phyloP scores from a whole-genome alignment of 2,888 invertebrate species.

The Cremastinae sp. region DNA sequence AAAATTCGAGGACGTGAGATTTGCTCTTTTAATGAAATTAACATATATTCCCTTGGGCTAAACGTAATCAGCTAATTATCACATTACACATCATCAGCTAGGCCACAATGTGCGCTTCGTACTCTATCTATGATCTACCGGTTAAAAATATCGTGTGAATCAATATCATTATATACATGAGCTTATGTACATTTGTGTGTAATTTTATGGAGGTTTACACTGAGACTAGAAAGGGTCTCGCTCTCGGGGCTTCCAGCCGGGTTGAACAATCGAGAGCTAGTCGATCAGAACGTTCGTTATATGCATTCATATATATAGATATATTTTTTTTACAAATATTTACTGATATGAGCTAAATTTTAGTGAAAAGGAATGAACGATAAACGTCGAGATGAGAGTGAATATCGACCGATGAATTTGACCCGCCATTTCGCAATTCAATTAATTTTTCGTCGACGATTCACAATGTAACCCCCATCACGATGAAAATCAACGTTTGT shows the following conservation, averaged over 20 bases:
- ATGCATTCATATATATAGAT: too few species aligned
- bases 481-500: not conserved
- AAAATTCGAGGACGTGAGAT: slow-evolving; percentile 14
- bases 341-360: too few species aligned
- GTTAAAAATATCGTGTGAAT: not conserved
- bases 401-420: not conserved
- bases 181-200: not conserved
- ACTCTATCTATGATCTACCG: slow-evolving; percentile 40
- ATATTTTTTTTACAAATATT: not conserved
- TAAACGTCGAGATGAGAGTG: not conserved
- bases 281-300: slow-evolving; percentile 7
- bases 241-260: slow-evolving; percentile 23
- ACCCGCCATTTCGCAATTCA: too few species aligned
- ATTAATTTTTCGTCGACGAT: too few species aligned
- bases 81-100: slow-evolving; percentile 43
- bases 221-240: slow-evolving; percentile 2
- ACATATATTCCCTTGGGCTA: slow-evolving; percentile 25
- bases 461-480: not conserved
- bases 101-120: slow-evolving; percentile 30
- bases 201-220: slow-evolving; percentile 22
- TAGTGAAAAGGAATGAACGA: too few species aligned
- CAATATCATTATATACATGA: slow-evolving; percentile 7
- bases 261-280: slow-evolving; percentile 23
- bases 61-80: slow-evolving; percentile 47
- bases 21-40: slow-evolving; percentile 28